Conservation (phyloP, 2,888 invertebrate genomes). For the Catonia carolina region DNA sequence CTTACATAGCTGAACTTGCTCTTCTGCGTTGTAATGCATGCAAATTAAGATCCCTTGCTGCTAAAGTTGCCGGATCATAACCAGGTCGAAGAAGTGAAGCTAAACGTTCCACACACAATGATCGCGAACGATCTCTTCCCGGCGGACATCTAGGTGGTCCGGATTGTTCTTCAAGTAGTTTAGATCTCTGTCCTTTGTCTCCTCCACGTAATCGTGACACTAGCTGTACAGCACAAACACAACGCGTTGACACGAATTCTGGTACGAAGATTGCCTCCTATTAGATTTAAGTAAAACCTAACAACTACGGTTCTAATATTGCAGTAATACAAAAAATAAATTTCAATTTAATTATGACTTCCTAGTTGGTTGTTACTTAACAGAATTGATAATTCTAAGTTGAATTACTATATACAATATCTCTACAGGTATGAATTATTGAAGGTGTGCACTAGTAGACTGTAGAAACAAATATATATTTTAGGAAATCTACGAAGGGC, state of each 20-base stretch:
- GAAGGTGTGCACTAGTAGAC: no score
- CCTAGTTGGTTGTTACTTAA: no score
- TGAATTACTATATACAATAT: no score
- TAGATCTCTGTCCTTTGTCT: constrained; percentile 18
- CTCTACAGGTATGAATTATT: no score
- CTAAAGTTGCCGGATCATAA: constrained; percentile 35
- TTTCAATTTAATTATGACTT: no score
- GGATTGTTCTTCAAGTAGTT: constrained; percentile 19
- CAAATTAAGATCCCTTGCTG: constrained; percentile 35
- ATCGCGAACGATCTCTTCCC: constrained; percentile 40
- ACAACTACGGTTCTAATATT: neutral
- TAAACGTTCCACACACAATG: constrained; percentile 40
- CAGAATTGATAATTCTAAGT: no score
- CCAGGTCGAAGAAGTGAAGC: constrained; percentile 37
- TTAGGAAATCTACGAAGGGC: no score
- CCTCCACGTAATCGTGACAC: constrained; percentile 29
- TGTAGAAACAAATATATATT: no score
- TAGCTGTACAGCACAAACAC: constrained; percentile 22
- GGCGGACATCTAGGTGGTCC: constrained; percentile 16
- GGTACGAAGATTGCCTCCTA: neutral
- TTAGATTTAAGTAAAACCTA: neutral
- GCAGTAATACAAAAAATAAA: no score
- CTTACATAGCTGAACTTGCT: constrained; percentile 40
- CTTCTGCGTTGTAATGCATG: constrained; percentile 37
- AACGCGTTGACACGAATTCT: neutral